phyloP scores from a whole-genome alignment of 2,888 invertebrate species.

The Rhingia rostrata region DNA sequence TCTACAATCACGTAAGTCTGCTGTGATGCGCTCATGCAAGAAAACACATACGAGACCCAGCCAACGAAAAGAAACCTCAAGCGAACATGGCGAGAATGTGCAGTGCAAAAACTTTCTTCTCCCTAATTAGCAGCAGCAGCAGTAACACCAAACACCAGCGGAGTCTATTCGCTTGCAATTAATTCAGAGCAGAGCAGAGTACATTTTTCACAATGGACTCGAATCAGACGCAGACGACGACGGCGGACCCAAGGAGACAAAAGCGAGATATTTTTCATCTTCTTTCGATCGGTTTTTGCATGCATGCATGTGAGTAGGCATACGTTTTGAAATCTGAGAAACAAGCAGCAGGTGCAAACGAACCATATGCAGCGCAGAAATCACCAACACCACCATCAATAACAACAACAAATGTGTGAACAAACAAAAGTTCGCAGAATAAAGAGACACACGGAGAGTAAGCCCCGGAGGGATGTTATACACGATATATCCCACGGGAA shows the following conservation, averaged over 20 bases:
- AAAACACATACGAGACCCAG: neutral
- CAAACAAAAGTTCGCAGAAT: constrained; percentile 51
- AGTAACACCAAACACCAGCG: constrained; percentile 17
- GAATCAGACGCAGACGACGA: constrained; percentile 18
- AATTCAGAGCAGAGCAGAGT: constrained; percentile 54
- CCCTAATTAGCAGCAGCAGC: constrained; percentile 61
- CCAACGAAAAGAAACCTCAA: constrained; percentile 40
- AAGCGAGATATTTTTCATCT: constrained; percentile 31
- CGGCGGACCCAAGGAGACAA: constrained; percentile 35
- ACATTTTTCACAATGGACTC: constrained; percentile 22
- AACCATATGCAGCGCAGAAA: constrained; percentile 29
- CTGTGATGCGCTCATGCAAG: constrained; percentile 53
- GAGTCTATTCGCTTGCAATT: constrained; percentile 54
- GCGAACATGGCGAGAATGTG: constrained; percentile 38
- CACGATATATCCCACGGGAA: constrained; percentile 37
- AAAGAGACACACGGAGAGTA: neutral
- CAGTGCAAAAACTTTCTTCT: constrained; percentile 70
- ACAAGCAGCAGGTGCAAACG: constrained; percentile 68
- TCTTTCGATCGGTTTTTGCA: constrained; percentile 23
- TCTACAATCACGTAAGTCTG: constrained; percentile 60
- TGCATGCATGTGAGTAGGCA: constrained; percentile 2
- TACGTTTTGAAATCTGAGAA: constrained; percentile 70
- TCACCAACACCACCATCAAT: constrained; percentile 36
- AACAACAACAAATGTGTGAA: constrained; percentile 41
- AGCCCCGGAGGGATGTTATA: constrained; percentile 6